Evolutionary conservation across 2,888 invertebrate genomes (phyloP).

Genomic region (Lycophotia porphyrea): DNA sequence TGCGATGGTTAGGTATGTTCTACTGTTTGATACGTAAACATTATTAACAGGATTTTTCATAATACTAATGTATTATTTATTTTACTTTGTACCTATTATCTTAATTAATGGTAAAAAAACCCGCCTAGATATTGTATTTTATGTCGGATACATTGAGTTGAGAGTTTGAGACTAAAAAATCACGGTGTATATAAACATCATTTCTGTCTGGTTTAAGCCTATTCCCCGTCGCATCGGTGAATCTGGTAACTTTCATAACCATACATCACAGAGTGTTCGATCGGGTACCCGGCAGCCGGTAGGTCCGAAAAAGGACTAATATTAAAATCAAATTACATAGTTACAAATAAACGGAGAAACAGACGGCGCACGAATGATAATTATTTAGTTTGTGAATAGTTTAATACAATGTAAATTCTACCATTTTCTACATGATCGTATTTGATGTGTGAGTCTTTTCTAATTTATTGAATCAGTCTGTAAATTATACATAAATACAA

Average conservation of each 20-base stretch:
- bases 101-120: no score
- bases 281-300: neutral
- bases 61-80: no score
- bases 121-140: no score
- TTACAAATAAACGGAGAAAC: slow-evolving; percentile 32
- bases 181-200: no score
- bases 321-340: neutral
- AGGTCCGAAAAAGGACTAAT: neutral
- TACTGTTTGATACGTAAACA: no score
- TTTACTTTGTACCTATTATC: no score
- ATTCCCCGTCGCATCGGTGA: neutral
- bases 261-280: neutral
- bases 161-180: no score
- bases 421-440: slow-evolving; percentile 33
- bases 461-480: slow-evolving; percentile 55
- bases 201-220: neutral
- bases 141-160: no score
- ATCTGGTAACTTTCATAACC: neutral
- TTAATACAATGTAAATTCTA: slow-evolving; percentile 47
- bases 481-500: slow-evolving; percentile 42
- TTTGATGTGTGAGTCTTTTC: slow-evolving; percentile 52
- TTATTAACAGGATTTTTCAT: no score
- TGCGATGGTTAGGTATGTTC: no score
- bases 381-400: slow-evolving; percentile 30
- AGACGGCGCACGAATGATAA: slow-evolving; percentile 32